These are phyloP conservation scores for Choloepus hoffmanni DNA, from an alignment of 2,113 vertebrate species.

Conservation along the genomic window DNA sequence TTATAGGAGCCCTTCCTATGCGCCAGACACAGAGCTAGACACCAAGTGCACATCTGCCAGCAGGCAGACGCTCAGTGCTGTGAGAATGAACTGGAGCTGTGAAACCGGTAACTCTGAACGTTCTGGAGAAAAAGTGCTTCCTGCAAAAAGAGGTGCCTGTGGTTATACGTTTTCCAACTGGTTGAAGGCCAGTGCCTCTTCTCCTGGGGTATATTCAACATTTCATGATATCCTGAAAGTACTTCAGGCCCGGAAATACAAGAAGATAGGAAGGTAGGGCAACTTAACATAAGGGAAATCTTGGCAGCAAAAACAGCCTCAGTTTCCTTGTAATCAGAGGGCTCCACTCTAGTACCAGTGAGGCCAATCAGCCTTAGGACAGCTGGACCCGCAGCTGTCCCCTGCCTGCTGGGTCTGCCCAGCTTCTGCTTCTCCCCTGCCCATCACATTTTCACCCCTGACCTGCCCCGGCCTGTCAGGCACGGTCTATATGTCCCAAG, in stretches of 20 bases:
- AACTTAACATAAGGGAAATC: neutral
- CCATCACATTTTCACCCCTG: neutral
- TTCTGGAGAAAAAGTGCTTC: neutral
- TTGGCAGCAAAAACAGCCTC: neutral
- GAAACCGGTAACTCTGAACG: neutral
- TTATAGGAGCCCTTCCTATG: constrained; percentile 16
- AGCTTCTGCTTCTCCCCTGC: neutral
- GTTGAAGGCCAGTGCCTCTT: neutral
- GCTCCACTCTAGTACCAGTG: fast-evolving
- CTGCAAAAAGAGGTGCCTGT: neutral
- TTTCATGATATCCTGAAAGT: neutral
- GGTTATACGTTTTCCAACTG: neutral
- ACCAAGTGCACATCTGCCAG: neutral
- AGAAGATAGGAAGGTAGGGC: neutral
- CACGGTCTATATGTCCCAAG: neutral
- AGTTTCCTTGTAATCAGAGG: neutral
- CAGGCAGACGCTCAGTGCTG: neutral
- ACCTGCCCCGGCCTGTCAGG: neutral
- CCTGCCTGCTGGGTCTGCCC: fast-evolving
- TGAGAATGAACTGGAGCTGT: neutral
- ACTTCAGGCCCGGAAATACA: neutral
- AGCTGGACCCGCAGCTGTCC: neutral
- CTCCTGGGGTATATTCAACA: neutral
- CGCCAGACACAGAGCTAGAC: constrained; percentile 29
- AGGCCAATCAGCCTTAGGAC: neutral